A percentile compares a stretch with the other conserved stretches of the same genome.
Evolutionary conservation across 2,888 invertebrate genomes (phyloP).

Genomic region (Punctoribates punctum): DNA sequence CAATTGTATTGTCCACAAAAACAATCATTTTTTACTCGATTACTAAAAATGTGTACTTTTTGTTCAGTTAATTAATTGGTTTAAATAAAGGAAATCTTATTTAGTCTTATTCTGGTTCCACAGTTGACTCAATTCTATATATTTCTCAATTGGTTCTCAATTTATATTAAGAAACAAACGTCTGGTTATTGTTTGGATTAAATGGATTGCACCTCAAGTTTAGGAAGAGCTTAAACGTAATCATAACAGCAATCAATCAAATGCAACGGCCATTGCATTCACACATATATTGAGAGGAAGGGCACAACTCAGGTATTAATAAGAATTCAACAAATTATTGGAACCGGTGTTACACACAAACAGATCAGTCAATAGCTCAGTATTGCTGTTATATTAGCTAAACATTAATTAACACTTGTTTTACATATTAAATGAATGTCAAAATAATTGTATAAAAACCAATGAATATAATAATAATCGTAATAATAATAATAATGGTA

Average conservation of each 20-base stretch:
- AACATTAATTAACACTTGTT: background rate
- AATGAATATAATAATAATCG: background rate
- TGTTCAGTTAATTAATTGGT: background rate
- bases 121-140: background rate
- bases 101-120: background rate
- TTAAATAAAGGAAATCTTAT: background rate
- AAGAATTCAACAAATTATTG: constrained; percentile 11
- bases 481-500: constrained; percentile 1
- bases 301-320: constrained; percentile 11
- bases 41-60: too few species aligned
- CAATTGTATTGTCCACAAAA: too few species aligned
- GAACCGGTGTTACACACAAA: constrained; percentile 31
- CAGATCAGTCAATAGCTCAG: constrained; percentile 28
- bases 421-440: constrained; percentile 13
- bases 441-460: constrained; percentile 12
- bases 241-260: background rate
- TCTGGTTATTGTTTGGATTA: background rate
- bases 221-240: constrained; percentile 28
- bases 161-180: background rate
- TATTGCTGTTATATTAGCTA: constrained; percentile 5
- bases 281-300: background rate
- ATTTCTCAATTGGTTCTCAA: background rate
- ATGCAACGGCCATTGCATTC: constrained; percentile 11
- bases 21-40: too few species aligned
- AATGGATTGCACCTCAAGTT: constrained; percentile 22